These are phyloP conservation scores for Nesoenas mayeri DNA, from an alignment of 2,113 vertebrate species.

Conservation along the genomic window DNA sequence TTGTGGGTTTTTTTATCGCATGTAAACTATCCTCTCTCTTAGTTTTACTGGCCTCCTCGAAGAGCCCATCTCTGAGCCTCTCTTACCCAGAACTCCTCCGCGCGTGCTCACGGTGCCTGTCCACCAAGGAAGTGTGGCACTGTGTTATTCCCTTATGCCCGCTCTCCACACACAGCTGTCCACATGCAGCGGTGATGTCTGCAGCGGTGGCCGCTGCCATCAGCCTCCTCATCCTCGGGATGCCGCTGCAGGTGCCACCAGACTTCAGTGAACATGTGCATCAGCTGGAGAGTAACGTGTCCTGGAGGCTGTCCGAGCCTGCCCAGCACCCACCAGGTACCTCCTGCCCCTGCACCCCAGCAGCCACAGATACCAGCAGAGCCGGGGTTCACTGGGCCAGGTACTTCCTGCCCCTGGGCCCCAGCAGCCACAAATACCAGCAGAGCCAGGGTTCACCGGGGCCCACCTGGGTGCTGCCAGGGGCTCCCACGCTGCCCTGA, in stretches of 20 bases:
- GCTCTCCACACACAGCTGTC: neutral
- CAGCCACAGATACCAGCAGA: neutral
- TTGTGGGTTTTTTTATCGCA: neutral
- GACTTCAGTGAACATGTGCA: neutral
- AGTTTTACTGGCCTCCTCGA: neutral
- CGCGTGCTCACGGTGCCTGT: rapidly evolving
- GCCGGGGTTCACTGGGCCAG: rapidly evolving
- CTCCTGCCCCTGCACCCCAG: neutral
- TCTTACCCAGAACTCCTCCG: neutral
- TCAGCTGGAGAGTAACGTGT: neutral
- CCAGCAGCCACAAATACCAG: no score
- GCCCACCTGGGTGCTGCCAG: neutral
- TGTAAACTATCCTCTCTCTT: neutral
- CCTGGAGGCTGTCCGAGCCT: neutral
- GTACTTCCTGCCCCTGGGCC: no score
- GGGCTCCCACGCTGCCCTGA: neutral
- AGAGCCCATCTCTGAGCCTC: neutral
- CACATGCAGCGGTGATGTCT: neutral
- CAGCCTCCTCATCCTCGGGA: neutral
- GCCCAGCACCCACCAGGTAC: neutral
- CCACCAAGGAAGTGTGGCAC: neutral
- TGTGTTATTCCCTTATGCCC: neutral
- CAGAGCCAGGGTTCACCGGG: rapidly evolving
- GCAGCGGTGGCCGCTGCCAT: neutral
- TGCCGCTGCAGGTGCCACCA: neutral